A percentile compares a stretch with the other conserved stretches of the same genome.
Conservation (phyloP, 2,113 vertebrate species). For the Motacilla tschutschensis region DNA sequence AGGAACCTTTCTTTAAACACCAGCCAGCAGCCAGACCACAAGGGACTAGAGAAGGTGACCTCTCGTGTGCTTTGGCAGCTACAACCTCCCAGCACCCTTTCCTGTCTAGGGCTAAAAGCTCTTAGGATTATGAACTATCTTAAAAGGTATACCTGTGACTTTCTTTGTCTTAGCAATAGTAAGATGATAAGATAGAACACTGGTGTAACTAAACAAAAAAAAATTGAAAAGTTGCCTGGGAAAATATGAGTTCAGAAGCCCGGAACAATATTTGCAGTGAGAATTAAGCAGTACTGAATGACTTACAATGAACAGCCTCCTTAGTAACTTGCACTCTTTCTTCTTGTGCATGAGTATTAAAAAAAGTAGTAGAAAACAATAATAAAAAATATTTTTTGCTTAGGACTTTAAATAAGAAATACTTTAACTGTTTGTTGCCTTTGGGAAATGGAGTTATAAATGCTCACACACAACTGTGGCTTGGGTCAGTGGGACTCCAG, state of each 20-base stretch:
- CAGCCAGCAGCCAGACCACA: not conserved
- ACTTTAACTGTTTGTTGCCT: not conserved
- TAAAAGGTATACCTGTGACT: not conserved
- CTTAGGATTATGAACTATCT: not conserved
- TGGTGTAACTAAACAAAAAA: not conserved
- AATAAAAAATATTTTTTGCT: not conserved
- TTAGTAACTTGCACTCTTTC: not conserved
- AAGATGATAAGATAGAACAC: not conserved
- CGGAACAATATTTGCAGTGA: not conserved
- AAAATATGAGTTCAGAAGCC: not conserved
- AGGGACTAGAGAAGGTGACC: not conserved
- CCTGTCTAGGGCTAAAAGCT: not conserved
- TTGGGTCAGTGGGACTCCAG: not conserved
- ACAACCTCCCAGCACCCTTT: not conserved
- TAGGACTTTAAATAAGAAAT: not conserved
- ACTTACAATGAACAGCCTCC: not conserved
- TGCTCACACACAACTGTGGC: not conserved
- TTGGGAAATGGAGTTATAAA: not conserved
- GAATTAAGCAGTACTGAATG: not conserved
- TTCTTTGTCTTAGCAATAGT: not conserved
- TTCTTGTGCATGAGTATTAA: not conserved
- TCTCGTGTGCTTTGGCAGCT: not conserved
- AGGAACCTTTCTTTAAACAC: conserved; percentile 1
- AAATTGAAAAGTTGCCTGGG: not conserved
- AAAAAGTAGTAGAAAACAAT: not conserved